These are phyloP conservation scores for Microcebus jonahi DNA, from an alignment of 2,113 vertebrate species.

Conservation along the genomic window DNA sequence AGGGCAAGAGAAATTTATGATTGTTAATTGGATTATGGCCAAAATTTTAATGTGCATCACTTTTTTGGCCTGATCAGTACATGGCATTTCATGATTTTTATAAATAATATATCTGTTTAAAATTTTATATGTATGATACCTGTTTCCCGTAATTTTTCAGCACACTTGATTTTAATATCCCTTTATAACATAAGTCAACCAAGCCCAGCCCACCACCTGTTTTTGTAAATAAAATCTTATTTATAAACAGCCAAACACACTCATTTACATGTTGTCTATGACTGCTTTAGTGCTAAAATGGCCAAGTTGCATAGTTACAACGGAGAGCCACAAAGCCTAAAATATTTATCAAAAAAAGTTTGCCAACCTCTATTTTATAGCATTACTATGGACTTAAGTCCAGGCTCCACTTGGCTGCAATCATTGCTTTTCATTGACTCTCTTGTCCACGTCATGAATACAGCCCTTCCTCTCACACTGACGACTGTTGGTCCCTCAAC, in stretches of 20 bases:
- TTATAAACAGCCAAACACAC: too few relatives aligned
- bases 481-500: neutral
- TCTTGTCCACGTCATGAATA: fast-evolving
- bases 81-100: neutral
- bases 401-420: too few relatives aligned
- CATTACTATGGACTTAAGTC: neutral
- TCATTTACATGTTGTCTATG: neutral
- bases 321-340: neutral
- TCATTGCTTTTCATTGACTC: neutral
- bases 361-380: neutral
- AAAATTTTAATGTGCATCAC: neutral
- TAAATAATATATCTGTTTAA: neutral
- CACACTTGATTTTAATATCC: neutral
- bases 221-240: too few relatives aligned
- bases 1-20: neutral
- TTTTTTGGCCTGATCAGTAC: neutral
- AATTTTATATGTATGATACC: neutral
- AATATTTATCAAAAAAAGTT: neutral
- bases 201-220: neutral
- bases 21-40: neutral
- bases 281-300: neutral
- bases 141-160: neutral
- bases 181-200: neutral
- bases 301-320: neutral
- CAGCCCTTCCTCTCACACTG: neutral